Percentiles rank a stretch among this genome's conserved stretches.
Evolutionary conservation across 2,888 invertebrate genomes (phyloP).

Genomic region (Sympetrum striolatum): DNA sequence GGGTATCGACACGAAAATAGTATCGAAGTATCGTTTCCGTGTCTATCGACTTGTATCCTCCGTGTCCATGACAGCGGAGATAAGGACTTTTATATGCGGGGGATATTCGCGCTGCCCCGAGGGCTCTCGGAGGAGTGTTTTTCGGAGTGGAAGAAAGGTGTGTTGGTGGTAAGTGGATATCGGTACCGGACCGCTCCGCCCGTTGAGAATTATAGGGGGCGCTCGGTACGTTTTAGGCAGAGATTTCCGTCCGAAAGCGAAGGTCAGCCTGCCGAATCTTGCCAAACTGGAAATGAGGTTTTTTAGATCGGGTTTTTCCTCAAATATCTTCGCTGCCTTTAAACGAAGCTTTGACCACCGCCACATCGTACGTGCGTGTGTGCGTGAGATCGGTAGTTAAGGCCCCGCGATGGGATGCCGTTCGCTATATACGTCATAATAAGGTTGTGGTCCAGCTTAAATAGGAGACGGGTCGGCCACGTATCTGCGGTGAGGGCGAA

Average conservation of each 20-base stretch:
- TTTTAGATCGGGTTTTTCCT: not conserved
- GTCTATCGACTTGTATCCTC: too few relatives aligned
- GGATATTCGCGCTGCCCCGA: not conserved
- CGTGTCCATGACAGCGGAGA: too few relatives aligned
- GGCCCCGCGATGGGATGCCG: not conserved
- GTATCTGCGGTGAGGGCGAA: not conserved
- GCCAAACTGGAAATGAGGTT: slow-evolving; percentile 42
- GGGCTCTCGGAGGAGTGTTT: not conserved
- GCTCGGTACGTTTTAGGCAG: not conserved
- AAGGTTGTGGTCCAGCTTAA: not conserved
- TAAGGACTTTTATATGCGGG: too few relatives aligned
- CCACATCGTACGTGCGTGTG: not conserved
- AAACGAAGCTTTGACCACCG: not conserved
- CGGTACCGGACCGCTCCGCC: not conserved
- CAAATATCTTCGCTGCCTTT: not conserved
- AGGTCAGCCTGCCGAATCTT: slow-evolving; percentile 30
- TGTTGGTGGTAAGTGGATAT: not conserved
- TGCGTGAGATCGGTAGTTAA: not conserved
- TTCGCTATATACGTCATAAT: not conserved
- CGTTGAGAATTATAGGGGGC: slow-evolving; percentile 5
- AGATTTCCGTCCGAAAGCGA: slow-evolving; percentile 14
- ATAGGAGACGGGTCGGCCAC: not conserved
- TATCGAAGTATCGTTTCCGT: too few relatives aligned
- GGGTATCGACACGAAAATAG: too few relatives aligned
- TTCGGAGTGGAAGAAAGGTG: not conserved